phyloP scores from a whole-genome alignment of 2,888 invertebrate species.

The Drosophila paracracens region DNA sequence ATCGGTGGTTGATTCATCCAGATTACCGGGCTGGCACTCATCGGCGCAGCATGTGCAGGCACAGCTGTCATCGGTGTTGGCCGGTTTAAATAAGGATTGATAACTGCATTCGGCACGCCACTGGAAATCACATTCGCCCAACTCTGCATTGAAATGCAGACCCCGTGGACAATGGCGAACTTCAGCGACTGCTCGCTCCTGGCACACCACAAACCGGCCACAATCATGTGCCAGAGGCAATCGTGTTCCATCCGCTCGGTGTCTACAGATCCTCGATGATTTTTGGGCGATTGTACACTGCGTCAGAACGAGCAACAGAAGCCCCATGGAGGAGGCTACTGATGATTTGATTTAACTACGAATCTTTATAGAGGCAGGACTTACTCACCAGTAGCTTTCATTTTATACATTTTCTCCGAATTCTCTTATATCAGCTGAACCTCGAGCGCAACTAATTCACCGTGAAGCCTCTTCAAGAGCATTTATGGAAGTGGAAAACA shows the following conservation, averaged over 20 bases:
- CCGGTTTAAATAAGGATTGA: conserved; percentile 32
- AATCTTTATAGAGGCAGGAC: background rate
- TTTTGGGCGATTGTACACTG: conserved; percentile 23
- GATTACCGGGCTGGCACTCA: conserved; percentile 36
- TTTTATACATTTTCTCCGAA: conserved; percentile 28
- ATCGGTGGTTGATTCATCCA: background rate
- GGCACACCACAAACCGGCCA: conserved; percentile 66
- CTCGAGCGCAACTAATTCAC: conserved; percentile 48
- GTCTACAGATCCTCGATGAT: conserved; percentile 56
- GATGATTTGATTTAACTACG: background rate
- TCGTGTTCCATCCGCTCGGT: conserved; percentile 64
- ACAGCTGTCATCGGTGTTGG: conserved; percentile 35
- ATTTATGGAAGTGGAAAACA: conserved; percentile 54
- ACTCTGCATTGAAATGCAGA: conserved; percentile 63
- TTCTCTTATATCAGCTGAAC: conserved; percentile 27
- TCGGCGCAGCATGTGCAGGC: conserved; percentile 60
- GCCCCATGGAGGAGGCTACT: conserved; percentile 16
- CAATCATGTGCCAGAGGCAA: conserved; percentile 68
- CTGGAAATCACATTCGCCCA: conserved; percentile 72
- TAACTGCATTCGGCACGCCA: conserved; percentile 64
- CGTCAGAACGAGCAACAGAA: conserved; percentile 28
- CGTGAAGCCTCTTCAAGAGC: conserved; percentile 18
- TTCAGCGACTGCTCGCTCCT: conserved; percentile 43
- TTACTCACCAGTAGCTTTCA: conserved; percentile 37
- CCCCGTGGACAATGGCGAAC: conserved; percentile 67